Base-by-base conservation (phyloP, 2,888 invertebrate species). In the Cheilosia variabilis region DNA sequence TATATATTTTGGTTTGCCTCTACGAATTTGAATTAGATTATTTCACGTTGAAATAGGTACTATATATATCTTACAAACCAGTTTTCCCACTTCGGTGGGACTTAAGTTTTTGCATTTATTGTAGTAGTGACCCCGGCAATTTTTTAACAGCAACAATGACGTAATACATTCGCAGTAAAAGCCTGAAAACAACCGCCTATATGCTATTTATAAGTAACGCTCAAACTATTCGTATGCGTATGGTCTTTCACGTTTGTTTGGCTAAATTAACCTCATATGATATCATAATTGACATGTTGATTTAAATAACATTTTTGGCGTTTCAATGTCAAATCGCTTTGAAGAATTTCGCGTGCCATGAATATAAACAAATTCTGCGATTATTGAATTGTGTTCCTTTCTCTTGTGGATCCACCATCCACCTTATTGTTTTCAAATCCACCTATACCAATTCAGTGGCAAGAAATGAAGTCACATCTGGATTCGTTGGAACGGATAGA, bases 61-160 rank as follows among this genome's bases (percentile, higher is more conserved):
- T 31, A 31, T 1, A 7, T 27, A 7, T 65, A 58, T 72, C 24
- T 71, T 41, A 17, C 3, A 66, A 84, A 84, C 80, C 71, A 76
- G 84, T 80, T 84, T 84, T 60, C 60, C 83, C 80, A 84, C 73
- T 84, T 69, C 68, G 75, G 43, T 57, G 19, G 57, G 55, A 57
- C 17, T 41, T 27, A 58, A 24, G n/a, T 60, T 71, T 66, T 83
- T 73, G 82, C 83, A 73, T 83, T 79, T 80, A 75, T 75, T 75
- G 69, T 80, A 53, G 58, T 71, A 66, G 62, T 80, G 80, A 84
- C 83, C 75, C 69, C 69, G 73, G 58, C 41, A 73, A 63, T 69
- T 24, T 27, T 63, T 24, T n/a, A 47, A 60, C 73, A 57, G 4
- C 60, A 63, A 22, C 50, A 65, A 75, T 80, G 84, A 80, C 80